These are phyloP conservation scores for Liparis tanakae DNA, from an alignment of 2,797 vertebrate species.

Conservation along the genomic window DNA sequence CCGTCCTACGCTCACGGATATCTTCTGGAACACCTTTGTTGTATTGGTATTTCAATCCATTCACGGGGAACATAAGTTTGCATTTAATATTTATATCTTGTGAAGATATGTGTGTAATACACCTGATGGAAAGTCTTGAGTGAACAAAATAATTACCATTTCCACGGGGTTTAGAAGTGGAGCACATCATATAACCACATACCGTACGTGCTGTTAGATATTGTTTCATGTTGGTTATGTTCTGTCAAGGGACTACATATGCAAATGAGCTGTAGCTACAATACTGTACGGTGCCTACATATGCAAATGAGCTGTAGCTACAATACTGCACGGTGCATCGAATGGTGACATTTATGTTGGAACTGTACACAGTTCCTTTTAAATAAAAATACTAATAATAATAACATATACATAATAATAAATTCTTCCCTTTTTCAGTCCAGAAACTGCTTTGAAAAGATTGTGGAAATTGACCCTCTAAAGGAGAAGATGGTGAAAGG, in stretches of 20 bases:
- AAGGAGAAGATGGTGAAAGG: conserved; percentile 85
- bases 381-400: no score
- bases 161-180: neutral
- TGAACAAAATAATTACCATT: conserved; percentile 11
- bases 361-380: no score
- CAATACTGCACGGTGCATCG: no score
- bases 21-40: neutral
- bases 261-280: no score
- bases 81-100: conserved; percentile 9
- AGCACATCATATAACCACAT: conserved; percentile 5
- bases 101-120: neutral
- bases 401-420: no score
- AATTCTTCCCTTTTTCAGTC: conserved; percentile 77
- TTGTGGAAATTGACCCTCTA: conserved; percentile 83
- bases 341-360: no score
- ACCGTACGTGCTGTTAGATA: no score
- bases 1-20: neutral
- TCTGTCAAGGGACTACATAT: no score
- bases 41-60: neutral
- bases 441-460: conserved; percentile 87
- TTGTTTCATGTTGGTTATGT: no score
- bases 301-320: no score
- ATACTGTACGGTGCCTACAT: no score
- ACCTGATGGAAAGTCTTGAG: conserved; percentile 6
- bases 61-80: conserved; percentile 6